Percentiles rank a stretch among this genome's conserved stretches.
phyloP scores from a whole-genome alignment of 2,797 vertebrate genomes.

The Telmatherina bonti region DNA sequence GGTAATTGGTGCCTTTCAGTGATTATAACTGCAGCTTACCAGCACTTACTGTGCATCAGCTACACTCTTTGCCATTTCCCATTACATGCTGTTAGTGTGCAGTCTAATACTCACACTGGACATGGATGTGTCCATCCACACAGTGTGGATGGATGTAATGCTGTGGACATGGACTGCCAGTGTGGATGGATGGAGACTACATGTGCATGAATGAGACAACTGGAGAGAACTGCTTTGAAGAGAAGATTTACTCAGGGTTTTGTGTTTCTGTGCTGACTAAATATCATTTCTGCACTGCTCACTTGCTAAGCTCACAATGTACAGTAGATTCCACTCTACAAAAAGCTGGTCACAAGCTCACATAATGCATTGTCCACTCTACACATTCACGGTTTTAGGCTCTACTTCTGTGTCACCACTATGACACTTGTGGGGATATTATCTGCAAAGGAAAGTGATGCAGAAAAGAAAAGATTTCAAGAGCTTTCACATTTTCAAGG shows the following conservation, averaged over 20 bases:
- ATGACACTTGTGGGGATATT: neutral
- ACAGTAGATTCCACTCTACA: neutral
- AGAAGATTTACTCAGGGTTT: neutral
- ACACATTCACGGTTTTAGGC: neutral
- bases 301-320: too few relatives aligned
- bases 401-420: neutral
- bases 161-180: neutral
- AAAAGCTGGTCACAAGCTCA: neutral
- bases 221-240: neutral
- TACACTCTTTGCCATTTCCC: neutral
- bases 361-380: neutral
- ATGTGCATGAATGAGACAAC: neutral
- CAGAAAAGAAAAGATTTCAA: neutral
- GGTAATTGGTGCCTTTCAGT: too few relatives aligned
- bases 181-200: neutral
- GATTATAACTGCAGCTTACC: neutral
- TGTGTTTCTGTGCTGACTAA: neutral
- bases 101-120: too few relatives aligned
- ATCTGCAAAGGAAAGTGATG: neutral
- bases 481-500: neutral
- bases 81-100: neutral
- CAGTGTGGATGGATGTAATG: too few relatives aligned
- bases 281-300: neutral
- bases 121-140: too few relatives aligned
- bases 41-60: neutral